Evolutionary conservation across 2,113 vertebrate genomes (phyloP), one percentile per base, ranked within the genome.

Genomic region (Sinosuthora webbiana): DNA sequence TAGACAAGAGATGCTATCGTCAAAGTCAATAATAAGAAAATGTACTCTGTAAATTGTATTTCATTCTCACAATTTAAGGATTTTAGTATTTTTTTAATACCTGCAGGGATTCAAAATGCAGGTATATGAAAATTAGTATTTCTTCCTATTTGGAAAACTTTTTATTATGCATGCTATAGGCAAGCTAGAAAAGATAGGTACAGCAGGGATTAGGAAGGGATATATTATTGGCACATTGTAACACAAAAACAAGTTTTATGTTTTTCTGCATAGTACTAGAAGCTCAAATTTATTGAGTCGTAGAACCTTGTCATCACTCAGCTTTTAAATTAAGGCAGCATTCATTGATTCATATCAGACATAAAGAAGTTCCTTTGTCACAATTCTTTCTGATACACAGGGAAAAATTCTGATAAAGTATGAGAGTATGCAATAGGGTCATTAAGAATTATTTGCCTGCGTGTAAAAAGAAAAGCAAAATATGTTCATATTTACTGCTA

Each of bases 161-260:
- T 95, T 97, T 97, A 97, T 97, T 97, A 97, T 97, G 92, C 70
- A 94, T 92, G 97, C 96, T 96, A 89, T 92, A 96, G 94, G 96
- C 96, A 97, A 97, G 87, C 85, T 93, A 79, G 95, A 91, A 93
- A 93, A 96, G 88, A 97, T 94, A 96, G 80, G 83, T 96, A 97
- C 95, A 82, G 65, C 65, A 85, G 76, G 95, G 96, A 97, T 97
- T 96, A 93, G 35, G 28, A 97, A 95, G 60, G 92, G 91, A 95
- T 96, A 93, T 44, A 79, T 97, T 97, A 97, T 95, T 97, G 90
- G 96, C 88, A 39, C 70, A 97, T 97, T 95, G 95, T 95, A 96
- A 97, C 93, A 78, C 90, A 95, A 92, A 98, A 97, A 97, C 95
- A 97, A 96, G 53, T 96, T 98, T 98, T 97, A 98, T 97, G 96